A percentile compares a stretch with the other conserved stretches of the same genome.
These are phyloP conservation scores for Cliona cf. orientalis DNA, from an alignment of 37 sponge, comb jelly and placozoan species.

Conservation along the genomic window DNA sequence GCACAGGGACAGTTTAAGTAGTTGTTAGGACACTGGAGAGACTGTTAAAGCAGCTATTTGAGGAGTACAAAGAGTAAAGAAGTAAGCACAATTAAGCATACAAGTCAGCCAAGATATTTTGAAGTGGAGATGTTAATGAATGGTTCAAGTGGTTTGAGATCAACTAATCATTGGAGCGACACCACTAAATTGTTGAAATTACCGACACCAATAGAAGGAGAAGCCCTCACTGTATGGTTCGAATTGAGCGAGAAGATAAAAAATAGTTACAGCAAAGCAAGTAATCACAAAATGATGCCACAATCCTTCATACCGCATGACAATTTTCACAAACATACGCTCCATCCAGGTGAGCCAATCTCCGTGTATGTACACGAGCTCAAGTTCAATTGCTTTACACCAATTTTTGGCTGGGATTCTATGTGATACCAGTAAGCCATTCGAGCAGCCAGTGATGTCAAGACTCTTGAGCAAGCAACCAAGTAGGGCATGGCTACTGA, in stretches of 20 bases:
- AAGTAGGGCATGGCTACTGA: constrained; percentile 28
- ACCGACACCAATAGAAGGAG: constrained; percentile 51
- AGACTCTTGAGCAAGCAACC: constrained; percentile 7
- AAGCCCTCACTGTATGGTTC: constrained; percentile 58
- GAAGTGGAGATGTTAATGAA: constrained; percentile 18
- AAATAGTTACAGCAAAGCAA: constrained; percentile 9
- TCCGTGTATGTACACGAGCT: constrained; percentile 53
- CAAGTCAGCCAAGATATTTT: constrained; percentile 38
- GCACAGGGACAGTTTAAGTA: constrained; percentile 45
- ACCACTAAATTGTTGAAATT: constrained; percentile 22
- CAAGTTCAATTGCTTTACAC: constrained; percentile 50
- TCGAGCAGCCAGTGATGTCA: constrained; percentile 32
- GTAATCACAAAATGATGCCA: neutral
- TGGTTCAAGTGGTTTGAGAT: constrained; percentile 49
- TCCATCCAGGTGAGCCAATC: constrained; percentile 46
- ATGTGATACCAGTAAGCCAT: constrained; percentile 11
- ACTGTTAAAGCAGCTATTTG: too few relatives aligned
- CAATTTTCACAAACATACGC: constrained; percentile 37
- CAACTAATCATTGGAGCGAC: constrained; percentile 40
- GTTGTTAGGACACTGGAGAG: too few relatives aligned
- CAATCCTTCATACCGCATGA: constrained; percentile 28
- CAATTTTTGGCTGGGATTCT: constrained; percentile 57
- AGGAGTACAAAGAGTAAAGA: neutral
- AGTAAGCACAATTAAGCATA: neutral
- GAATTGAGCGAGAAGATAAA: constrained; percentile 21